Base-by-base conservation (phyloP, 1,140 invertebrate genomes). In the Probaryconus sp. region DNA sequence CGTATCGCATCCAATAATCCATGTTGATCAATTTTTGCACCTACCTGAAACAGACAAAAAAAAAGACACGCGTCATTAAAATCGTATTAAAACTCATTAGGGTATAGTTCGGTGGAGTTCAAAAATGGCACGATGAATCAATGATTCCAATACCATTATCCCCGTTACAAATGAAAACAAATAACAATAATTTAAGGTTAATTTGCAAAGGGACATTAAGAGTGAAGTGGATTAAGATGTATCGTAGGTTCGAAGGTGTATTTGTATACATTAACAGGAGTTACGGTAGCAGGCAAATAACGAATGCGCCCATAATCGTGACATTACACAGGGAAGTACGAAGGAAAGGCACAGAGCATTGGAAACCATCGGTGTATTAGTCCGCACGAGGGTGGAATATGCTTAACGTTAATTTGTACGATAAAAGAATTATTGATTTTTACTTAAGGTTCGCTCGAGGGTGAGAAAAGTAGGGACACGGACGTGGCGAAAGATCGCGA, bases 371-470 rank as follows among this genome's bases (percentile, higher is more conserved):
- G 69, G 61, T 31, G 31, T 67, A 73, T 67, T 60, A 65, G 60
- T 65, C 72, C 58, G 37, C 43, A 67, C 74, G 80, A 81, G 81
- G 83, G 82, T 80, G 76, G 83, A 85, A 85, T 85, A 83, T 83
- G 80, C 83, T 85, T 84, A 84, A 73, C 82, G 79, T 85, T 86
- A 85, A 86, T 86, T 86, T 84, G 78, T 79, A 71, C 81, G 82
- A 85, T 86, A 86, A 85, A 86, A 81, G 81, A 85, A 85, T 85
- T 85, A 86, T 86, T 85, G 85, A 86, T 86, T 86, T 86, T 85
- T 85, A 86, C 84, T 86, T 84, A 85, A 80, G 60, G 69, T 60
- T 63, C 81, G 79, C 72, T 81, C 67, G 73, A 82, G 81, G 80
- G 80, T 80, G 78, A 78, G 76, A 79, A 76, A 67, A 72, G 67